phyloP scores from a whole-genome alignment of 2,797 vertebrate species.

The Petrocephalus schoutedeni region DNA sequence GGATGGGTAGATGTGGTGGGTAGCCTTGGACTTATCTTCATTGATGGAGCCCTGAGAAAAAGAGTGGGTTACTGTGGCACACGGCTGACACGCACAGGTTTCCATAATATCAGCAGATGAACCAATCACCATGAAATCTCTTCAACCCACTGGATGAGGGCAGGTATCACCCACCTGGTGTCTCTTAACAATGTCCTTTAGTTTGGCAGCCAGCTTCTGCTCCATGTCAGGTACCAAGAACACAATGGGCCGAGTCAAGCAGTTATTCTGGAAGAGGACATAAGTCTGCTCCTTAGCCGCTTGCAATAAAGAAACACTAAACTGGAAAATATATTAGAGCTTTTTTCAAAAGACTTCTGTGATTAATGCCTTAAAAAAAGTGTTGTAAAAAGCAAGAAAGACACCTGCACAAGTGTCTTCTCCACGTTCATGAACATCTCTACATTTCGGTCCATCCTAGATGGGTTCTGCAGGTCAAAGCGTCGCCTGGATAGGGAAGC shows the following conservation, averaged over 20 bases:
- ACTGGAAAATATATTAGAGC: not conserved
- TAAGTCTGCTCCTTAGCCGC: not conserved
- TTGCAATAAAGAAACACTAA: not conserved
- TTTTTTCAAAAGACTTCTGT: not conserved
- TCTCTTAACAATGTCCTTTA: slow-evolving; percentile 95
- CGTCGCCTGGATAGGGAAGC: slow-evolving; percentile 68
- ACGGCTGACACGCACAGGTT: too few species aligned
- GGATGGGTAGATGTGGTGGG: slow-evolving; percentile 84
- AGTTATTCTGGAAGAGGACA: slow-evolving; percentile 75
- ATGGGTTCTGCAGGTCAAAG: slow-evolving; percentile 96
- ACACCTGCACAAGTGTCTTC: slow-evolving; percentile 92
- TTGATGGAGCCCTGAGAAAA: slow-evolving; percentile 79
- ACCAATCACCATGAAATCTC: not conserved
- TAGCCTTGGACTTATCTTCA: slow-evolving; percentile 93
- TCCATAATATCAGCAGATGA: not conserved
- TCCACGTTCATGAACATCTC: slow-evolving; percentile 99
- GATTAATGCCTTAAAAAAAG: not conserved
- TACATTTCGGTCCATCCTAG: slow-evolving; percentile 95
- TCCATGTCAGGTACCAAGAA: slow-evolving; percentile 89
- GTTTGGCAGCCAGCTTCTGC: slow-evolving; percentile 83
- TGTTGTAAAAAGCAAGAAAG: not conserved
- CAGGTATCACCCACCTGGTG: slow-evolving; percentile 75
- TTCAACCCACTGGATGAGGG: not conserved
- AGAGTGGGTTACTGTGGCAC: not conserved
- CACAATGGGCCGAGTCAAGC: slow-evolving; percentile 86